These are phyloP conservation scores for Catharus fuscescens DNA, from an alignment of 2,113 vertebrate species.

Conservation along the genomic window DNA sequence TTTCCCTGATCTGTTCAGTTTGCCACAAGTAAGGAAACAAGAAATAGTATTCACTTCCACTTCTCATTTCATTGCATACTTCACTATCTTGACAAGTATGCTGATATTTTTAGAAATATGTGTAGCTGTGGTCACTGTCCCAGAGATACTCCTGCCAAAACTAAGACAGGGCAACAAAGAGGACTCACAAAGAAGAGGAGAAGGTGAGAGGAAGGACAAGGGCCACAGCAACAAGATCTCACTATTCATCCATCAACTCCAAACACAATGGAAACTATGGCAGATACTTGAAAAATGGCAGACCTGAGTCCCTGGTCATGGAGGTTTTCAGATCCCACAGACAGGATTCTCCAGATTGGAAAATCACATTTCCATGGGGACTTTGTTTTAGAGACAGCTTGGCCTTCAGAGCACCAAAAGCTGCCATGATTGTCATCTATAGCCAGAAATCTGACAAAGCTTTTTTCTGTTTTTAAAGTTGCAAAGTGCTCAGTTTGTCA, in stretches of 20 bases:
- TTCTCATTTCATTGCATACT: neutral
- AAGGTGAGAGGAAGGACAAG: neutral
- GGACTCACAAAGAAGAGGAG: neutral
- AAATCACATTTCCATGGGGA: neutral
- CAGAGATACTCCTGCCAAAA: neutral
- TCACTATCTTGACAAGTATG: neutral
- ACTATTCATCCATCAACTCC: rapidly evolving
- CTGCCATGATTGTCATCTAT: neutral
- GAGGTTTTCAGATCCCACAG: neutral
- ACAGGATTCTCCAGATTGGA: neutral
- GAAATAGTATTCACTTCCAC: neutral
- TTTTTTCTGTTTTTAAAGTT: neutral
- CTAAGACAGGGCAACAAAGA: neutral
- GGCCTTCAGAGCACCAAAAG: neutral
- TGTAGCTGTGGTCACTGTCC: neutral
- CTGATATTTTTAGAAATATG: neutral
- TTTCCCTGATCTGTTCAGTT: neutral
- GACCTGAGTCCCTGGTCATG: neutral
- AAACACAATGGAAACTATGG: neutral
- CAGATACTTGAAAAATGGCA: neutral
- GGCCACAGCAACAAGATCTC: neutral
- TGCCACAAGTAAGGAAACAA: neutral
- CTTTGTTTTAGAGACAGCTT: neutral
- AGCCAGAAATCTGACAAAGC: neutral
- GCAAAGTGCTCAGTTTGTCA: neutral